A percentile compares a stretch with the other conserved stretches of the same genome.
Evolutionary conservation across 2,888 invertebrate species (phyloP).

Genomic region (Hofmannophila pseudospretella): DNA sequence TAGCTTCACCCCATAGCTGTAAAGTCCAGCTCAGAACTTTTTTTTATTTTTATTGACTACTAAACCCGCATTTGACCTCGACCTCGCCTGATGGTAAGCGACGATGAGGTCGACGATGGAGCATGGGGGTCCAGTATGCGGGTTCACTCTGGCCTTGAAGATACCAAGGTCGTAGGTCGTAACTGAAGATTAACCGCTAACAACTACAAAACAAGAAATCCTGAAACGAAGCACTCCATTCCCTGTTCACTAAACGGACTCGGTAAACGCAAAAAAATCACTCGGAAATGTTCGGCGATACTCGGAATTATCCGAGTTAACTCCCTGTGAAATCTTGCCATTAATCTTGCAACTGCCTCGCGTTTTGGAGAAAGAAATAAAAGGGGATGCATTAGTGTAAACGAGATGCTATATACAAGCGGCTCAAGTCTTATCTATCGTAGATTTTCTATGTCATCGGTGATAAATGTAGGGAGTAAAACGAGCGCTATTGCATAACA

Average conservation of each 20-base stretch:
- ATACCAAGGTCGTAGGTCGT: no score
- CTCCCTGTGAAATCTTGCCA: constrained; percentile 52
- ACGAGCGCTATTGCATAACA: no score
- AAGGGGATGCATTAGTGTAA: constrained; percentile 23
- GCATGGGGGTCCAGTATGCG: no score
- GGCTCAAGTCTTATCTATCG: constrained; percentile 1
- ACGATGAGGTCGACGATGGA: no score
- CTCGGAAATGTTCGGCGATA: constrained; percentile 51
- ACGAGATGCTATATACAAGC: constrained; percentile 14
- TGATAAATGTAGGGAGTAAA: constrained; percentile 12
- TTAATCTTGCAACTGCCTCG: constrained; percentile 42
- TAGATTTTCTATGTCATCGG: constrained; percentile 1
- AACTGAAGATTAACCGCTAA: background rate
- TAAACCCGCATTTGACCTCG: no score
- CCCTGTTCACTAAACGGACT: constrained; percentile 12
- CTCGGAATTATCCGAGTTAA: constrained; percentile 55
- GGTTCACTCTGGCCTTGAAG: no score
- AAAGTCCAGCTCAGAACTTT: no score
- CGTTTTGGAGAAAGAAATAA: constrained; percentile 22
- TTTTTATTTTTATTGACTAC: no score
- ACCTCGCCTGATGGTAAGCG: no score
- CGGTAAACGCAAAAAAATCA: constrained; percentile 33
- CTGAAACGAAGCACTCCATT: background rate
- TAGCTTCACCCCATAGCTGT: no score
- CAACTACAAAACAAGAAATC: background rate